Evolutionary conservation across 2,797 vertebrate species (phyloP).

Genomic region (Anguilla pacifica): DNA sequence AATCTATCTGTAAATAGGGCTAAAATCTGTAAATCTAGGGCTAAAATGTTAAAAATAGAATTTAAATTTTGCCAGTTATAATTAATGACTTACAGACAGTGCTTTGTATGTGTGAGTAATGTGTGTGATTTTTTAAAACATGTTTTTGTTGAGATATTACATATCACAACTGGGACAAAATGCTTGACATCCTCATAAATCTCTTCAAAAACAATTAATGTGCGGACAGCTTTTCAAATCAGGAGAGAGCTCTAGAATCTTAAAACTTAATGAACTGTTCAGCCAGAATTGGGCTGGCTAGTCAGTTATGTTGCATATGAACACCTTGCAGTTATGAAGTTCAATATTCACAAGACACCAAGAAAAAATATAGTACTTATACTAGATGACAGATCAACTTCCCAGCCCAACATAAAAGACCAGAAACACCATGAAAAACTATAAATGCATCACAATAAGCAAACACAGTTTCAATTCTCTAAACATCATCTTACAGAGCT

Average conservation of each 20-base stretch:
- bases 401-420: background rate
- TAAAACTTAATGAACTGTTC: background rate
- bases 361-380: background rate
- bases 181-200: background rate
- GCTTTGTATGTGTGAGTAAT: too few species aligned
- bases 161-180: background rate
- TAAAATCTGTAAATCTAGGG: too few species aligned
- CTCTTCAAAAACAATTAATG: slow-evolving; percentile 13
- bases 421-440: background rate
- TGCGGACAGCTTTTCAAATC: too few species aligned
- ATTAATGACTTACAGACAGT: too few species aligned
- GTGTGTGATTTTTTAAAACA: too few species aligned
- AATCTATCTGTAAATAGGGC: too few species aligned
- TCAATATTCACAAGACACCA: background rate
- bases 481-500: background rate
- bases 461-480: background rate
- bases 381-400: background rate
- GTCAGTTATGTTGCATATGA: background rate
- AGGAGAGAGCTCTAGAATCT: background rate
- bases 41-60: too few species aligned
- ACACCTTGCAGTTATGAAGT: background rate
- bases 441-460: background rate
- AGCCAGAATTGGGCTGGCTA: background rate
- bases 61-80: too few species aligned
- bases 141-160: background rate